Conservation (phyloP, 2,797 vertebrate genomes). For the Eulemur coronatus region DNA sequence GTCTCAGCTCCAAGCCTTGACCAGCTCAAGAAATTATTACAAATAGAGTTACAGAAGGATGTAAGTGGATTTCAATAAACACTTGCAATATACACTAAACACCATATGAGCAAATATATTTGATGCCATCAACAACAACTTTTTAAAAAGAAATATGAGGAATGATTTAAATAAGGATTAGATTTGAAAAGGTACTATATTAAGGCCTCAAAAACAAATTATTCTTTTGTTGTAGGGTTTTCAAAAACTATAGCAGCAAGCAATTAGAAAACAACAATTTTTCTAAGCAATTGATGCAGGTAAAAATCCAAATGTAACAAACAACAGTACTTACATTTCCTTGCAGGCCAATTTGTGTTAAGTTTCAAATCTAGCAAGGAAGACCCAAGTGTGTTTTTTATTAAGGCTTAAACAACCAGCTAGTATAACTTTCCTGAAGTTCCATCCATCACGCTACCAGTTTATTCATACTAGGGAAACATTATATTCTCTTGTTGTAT, state of each 20-base stretch:
- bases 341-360: conserved; percentile 64
- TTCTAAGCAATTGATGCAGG: conserved; percentile 32
- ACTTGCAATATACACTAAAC: not conserved
- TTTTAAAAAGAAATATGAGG: not conserved
- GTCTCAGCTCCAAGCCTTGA: not conserved
- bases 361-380: conserved; percentile 69
- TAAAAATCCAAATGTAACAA: conserved; percentile 72
- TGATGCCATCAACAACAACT: not conserved
- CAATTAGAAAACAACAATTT: conserved; percentile 44
- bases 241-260: not conserved
- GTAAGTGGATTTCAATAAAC: not conserved
- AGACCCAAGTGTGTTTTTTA: conserved; percentile 76
- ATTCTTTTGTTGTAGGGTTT: conserved; percentile 37
- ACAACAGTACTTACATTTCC: conserved; percentile 66
- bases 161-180: not conserved
- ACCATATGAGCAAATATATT: not conserved
- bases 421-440: conserved; percentile 74
- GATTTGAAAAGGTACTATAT: not conserved
- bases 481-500: conserved; percentile 74
- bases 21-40: conserved; percentile 26
- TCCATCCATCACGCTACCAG: conserved; percentile 77
- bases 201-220: not conserved
- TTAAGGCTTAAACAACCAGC: conserved; percentile 77
- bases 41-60: not conserved
- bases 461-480: conserved; percentile 76